Evolutionary conservation across 2,888 invertebrate species (phyloP), one percentile per base, ranked within the genome.

Genomic region (Peribatodes rhomboidaria): DNA sequence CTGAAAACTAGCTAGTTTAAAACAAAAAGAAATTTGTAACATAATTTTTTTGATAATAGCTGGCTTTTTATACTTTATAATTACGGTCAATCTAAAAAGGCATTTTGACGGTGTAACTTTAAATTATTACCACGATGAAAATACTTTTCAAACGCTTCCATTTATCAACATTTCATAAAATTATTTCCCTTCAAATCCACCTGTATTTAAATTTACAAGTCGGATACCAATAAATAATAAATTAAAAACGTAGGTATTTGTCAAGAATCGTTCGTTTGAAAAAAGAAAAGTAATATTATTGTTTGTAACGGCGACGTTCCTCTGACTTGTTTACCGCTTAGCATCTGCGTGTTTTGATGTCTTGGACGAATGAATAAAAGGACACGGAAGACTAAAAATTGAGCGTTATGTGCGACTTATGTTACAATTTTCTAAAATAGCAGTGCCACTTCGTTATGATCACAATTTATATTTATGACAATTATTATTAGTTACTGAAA

Each of bases 221-320:
- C 55, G 58, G 64, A 66, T 62, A n/a, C 64, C 54, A 61, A 65
- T 68, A 69, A 65, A 46, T 68, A 55, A 55, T 41, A 42, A 42
- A 31, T 33, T 33, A 31, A 49, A 31, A 27, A 63, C 56, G 61
- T 55, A 60, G 53, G 62, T 58, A 59, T 72, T 67, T 63, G 53
- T 49, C 58, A 46, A 63, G 63, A 57, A 39, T 55, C 52, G 46
- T 59, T 44, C 14, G 42, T 60, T 69, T 61, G 33, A 31, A 50
- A 31, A 50, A 60, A 33, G 61, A 62, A 65, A 62, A 65, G 62
- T 66, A 68, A 57, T 67, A 65, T 64, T 61, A 66, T 64, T 69
- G 68, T 69, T 68, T 59, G 71, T 59, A 56, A 68, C 49, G 50
- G 60, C 64, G 71, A 68, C 71, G 53, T 69, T 67, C 65, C 50